A percentile compares a stretch with the other conserved stretches of the same genome.
These are phyloP conservation scores for Eudemis profundana DNA, from an alignment of 2,888 invertebrate species.

Conservation along the genomic window DNA sequence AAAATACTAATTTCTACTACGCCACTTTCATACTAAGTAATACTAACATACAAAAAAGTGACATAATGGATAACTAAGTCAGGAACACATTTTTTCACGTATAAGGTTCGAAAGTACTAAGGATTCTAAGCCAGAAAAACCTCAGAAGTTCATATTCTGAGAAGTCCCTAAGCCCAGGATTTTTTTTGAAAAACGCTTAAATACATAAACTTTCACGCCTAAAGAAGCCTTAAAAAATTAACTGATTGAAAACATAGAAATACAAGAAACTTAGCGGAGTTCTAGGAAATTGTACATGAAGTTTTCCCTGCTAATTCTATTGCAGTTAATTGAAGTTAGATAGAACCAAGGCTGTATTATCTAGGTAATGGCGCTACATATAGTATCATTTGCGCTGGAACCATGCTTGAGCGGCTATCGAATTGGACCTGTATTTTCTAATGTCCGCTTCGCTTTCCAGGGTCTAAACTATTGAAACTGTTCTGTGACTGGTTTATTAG, in stretches of 20 bases:
- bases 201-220: not conserved
- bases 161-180: too few species aligned
- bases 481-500: too few species aligned
- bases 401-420: slow-evolving; percentile 13
- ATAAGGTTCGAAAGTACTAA: too few species aligned
- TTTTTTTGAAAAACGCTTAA: too few species aligned
- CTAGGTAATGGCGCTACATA: not conserved
- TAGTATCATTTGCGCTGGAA: slow-evolving; percentile 16
- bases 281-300: not conserved
- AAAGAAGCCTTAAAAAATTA: not conserved
- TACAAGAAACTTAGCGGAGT: not conserved
- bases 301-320: not conserved
- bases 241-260: not conserved
- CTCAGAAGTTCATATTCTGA: too few species aligned
- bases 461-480: slow-evolving; percentile 15
- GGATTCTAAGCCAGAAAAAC: too few species aligned
- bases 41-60: not conserved
- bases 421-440: slow-evolving; percentile 15
- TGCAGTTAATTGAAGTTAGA: slow-evolving; percentile 9
- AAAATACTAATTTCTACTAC: too few species aligned
- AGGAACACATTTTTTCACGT: too few species aligned
- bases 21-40: too few species aligned
- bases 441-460: not conserved
- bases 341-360: slow-evolving; percentile 4
- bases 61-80: too few species aligned